A percentile compares a stretch with the other conserved stretches of the same genome.
These are phyloP conservation scores for Hetaerina americana DNA, from an alignment of 1,140 invertebrate genomes.

Conservation along the genomic window DNA sequence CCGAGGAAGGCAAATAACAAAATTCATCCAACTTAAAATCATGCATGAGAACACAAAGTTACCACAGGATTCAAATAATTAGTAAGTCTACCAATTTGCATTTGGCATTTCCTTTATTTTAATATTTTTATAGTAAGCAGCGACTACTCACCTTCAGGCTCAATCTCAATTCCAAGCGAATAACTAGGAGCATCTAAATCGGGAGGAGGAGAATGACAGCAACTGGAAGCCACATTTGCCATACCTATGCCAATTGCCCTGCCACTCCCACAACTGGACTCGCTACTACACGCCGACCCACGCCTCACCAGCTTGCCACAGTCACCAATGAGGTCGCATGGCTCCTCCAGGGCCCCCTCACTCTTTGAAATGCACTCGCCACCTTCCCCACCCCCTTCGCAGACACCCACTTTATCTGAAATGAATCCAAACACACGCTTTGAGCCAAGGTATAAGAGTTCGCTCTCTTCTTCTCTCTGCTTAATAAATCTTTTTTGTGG, in stretches of 20 bases:
- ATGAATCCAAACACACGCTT: too few relatives aligned
- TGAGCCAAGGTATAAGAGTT: too few relatives aligned
- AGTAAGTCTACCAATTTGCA: too few relatives aligned
- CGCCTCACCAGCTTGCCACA: neutral
- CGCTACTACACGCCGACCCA: neutral
- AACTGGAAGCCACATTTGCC: neutral
- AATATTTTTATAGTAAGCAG: too few relatives aligned
- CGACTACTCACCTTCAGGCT: neutral
- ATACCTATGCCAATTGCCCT: neutral
- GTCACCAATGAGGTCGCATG: neutral
- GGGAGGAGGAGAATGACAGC: neutral
- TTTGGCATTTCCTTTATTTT: too few relatives aligned
- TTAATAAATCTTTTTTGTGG: too few relatives aligned
- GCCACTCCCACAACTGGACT: neutral
- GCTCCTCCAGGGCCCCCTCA: neutral
- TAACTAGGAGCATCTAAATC: neutral
- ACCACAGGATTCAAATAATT: too few relatives aligned
- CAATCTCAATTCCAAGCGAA: neutral
- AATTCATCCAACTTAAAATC: too few relatives aligned
- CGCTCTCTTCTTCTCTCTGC: too few relatives aligned
- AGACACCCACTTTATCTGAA: neutral
- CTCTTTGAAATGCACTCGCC: neutral
- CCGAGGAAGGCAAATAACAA: too few relatives aligned
- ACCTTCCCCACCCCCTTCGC: neutral
- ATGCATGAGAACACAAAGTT: too few relatives aligned